Base-by-base conservation (phyloP, 2,113 vertebrate species). In the Gasterosteus aculeatus region DNA sequence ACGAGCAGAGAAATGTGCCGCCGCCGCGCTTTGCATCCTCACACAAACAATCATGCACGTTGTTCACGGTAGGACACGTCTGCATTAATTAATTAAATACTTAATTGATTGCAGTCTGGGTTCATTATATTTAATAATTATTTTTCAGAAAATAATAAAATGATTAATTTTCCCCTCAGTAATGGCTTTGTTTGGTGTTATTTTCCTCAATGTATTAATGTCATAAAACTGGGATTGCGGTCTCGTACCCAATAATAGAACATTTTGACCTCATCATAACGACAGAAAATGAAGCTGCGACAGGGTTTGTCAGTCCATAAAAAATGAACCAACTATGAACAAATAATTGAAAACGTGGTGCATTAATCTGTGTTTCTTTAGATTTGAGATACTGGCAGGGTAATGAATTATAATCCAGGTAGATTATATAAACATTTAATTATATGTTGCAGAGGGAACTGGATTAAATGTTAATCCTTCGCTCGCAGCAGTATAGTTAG, bases 1-100 rank as follows among this genome's bases (percentile, higher is more conserved):
- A 80, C 51, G 33, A 78, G 69, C 41, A 75, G 5, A 77, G 29
- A 44, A 68, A 74, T 62, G 49, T 56, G 33, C 51, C 60, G 57
- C 42, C 22, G 26, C 19, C 18, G 42, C 42, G 15, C 14, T 41
- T 31, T 54, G 35, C 51, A 15, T 19, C 3, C n/a, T 22, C 35
- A 51, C 29, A 73, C 11, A 49, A 64, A 19, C 33, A 41, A 62
- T 22, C n/a, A 15, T 14, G 59, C 59, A 41, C 59, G 14, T 33
- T 66, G 22, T 31, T 42, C 3, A 14, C 35, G 56, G 38, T 63
- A n/a, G 57, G 31, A 57, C 54, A 57, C 29, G 26, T 31, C 15
- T 31, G 26, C 5, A 57, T 15, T 57, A 15, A 29, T 11, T 31
- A 16, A 0, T 10, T 22, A 22, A 3, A 33, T 35, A 35, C 26